Percentiles rank a stretch among this genome's conserved stretches.
phyloP scores from a whole-genome alignment of 2,888 invertebrate species.

The Scrobipalpa atriplicella region DNA sequence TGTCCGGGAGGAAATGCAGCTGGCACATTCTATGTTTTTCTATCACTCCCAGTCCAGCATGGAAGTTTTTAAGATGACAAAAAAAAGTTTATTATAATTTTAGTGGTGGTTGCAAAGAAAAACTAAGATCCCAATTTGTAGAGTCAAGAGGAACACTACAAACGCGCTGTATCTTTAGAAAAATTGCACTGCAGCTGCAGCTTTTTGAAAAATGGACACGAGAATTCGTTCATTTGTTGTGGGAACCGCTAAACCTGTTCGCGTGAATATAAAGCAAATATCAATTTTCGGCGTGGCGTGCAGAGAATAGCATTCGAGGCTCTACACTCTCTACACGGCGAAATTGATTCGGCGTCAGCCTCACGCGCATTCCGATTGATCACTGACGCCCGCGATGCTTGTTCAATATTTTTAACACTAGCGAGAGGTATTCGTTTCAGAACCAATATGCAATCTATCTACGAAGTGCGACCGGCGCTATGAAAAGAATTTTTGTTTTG shows the following conservation, averaged over 20 bases:
- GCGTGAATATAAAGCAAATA: conserved; percentile 33
- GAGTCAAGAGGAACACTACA: no score
- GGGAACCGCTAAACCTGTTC: conserved; percentile 27
- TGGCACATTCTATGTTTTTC: no score
- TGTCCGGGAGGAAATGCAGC: no score
- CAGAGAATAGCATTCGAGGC: conserved; percentile 40
- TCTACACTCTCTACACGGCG: conserved; percentile 39
- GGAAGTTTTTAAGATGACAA: no score
- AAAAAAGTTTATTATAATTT: no score
- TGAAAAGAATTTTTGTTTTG: neutral
- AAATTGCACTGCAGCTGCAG: conserved; percentile 9
- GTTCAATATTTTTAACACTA: conserved; percentile 26
- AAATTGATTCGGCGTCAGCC: conserved; percentile 60
- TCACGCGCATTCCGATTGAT: conserved; percentile 40
- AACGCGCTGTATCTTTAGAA: neutral
- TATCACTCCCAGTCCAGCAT: no score
- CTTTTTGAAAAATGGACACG: conserved; percentile 17
- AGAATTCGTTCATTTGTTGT: conserved; percentile 12
- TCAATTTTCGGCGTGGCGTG: conserved; percentile 39
- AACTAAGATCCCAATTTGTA: neutral
- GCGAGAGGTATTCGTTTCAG: conserved; percentile 16
- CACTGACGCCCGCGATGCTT: conserved; percentile 14
- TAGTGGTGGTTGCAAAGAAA: neutral
- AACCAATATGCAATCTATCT: neutral
- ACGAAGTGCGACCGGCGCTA: neutral